Evolutionary conservation across 2,888 invertebrate genomes (phyloP).

Genomic region (Pyrgus malvae): DNA sequence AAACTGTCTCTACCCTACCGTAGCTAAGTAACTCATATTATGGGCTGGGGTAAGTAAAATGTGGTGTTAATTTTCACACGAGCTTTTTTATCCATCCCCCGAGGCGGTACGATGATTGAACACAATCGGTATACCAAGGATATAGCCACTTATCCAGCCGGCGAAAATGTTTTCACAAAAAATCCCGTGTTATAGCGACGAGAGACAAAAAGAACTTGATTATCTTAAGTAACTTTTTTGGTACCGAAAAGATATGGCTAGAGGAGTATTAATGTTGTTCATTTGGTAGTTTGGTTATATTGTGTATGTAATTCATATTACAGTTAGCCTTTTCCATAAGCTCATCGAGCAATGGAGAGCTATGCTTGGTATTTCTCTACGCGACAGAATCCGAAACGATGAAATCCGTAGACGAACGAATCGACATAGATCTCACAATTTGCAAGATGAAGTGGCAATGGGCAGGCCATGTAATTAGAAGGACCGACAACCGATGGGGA

Average conservation of each 20-base stretch:
- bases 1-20: neutral
- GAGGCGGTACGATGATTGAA: constrained; percentile 59
- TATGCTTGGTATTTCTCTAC: too few relatives aligned
- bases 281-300: too few relatives aligned
- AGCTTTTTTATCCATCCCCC: constrained; percentile 50
- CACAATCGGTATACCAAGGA: constrained; percentile 50
- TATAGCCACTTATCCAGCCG: constrained; percentile 36
- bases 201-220: constrained; percentile 18
- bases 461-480: too few relatives aligned
- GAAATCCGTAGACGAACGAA: too few relatives aligned
- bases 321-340: too few relatives aligned
- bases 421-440: too few relatives aligned
- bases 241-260: constrained; percentile 2
- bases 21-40: constrained; percentile 15
- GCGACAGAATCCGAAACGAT: too few relatives aligned
- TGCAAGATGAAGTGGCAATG: too few relatives aligned
- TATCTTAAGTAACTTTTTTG: constrained; percentile 23
- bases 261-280: neutral
- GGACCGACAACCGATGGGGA: too few relatives aligned
- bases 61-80: constrained; percentile 63
- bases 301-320: too few relatives aligned
- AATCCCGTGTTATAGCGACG: constrained; percentile 19
- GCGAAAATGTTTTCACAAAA: constrained; percentile 26
- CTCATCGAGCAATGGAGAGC: too few relatives aligned
- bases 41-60: constrained; percentile 31